A percentile compares a stretch with the other conserved stretches of the same genome.
phyloP scores from a whole-genome alignment of 1,140 invertebrate species.

The Polyergus mexicanus region DNA sequence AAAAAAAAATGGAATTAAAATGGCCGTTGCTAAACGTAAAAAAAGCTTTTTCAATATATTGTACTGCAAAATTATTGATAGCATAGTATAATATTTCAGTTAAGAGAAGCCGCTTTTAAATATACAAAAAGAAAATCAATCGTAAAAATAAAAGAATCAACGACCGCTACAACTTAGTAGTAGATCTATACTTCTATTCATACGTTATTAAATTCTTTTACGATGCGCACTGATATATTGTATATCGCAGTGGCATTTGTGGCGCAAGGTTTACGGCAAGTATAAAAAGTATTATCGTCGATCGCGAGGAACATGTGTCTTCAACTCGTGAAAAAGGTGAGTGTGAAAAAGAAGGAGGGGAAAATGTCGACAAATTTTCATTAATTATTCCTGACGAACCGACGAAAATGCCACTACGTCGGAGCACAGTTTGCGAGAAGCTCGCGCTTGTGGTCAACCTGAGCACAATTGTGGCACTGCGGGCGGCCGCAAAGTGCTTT shows the following conservation, averaged over 20 bases:
- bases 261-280: constrained; percentile 38
- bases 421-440: not conserved
- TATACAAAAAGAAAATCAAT: not conserved
- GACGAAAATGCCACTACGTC: constrained; percentile 10
- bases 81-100: too few relatives aligned
- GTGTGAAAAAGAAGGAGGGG: not conserved
- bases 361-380: constrained; percentile 21
- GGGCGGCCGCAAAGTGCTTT: constrained; percentile 62
- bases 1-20: not conserved
- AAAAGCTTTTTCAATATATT: not conserved
- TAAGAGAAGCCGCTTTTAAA: not conserved
- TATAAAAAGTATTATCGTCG: constrained; percentile 60
- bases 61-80: not conserved
- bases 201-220: not conserved
- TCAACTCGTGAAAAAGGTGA: not conserved
- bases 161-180: not conserved
- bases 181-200: not conserved
- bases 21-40: not conserved
- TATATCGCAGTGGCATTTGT: constrained; percentile 5
- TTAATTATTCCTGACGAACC: constrained; percentile 60
- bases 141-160: not conserved
- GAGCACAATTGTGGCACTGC: constrained; percentile 58
- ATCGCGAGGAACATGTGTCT: constrained; percentile 13
- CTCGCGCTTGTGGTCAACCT: constrained; percentile 10
- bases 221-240: constrained; percentile 12